Percentiles rank a stretch among this genome's conserved stretches.
phyloP scores from a whole-genome alignment of 1,140 invertebrate species.

The Cotesia typhae region DNA sequence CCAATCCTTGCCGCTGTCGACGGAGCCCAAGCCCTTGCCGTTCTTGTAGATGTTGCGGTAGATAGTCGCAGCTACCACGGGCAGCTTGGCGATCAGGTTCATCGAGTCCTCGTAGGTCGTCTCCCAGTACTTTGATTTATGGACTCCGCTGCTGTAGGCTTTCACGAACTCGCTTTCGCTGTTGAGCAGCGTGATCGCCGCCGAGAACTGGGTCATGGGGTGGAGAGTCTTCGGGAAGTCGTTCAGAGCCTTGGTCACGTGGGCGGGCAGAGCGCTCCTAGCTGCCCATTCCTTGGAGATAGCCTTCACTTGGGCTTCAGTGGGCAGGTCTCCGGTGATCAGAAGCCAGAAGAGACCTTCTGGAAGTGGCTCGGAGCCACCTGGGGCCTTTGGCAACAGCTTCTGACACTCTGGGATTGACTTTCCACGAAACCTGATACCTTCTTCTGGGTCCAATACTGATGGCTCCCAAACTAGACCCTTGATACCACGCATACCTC shows the following conservation, averaged over 20 bases:
- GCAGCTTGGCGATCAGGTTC: slow-evolving; percentile 95
- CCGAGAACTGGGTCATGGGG: slow-evolving; percentile 95
- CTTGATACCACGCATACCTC: slow-evolving; percentile 96
- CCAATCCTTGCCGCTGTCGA: slow-evolving; percentile 93
- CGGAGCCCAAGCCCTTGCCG: slow-evolving; percentile 86
- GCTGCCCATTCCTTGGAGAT: slow-evolving; percentile 93
- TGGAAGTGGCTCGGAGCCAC: slow-evolving; percentile 89
- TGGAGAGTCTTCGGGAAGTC: slow-evolving; percentile 94
- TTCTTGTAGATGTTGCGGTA: slow-evolving; percentile 75
- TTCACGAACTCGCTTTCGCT: slow-evolving; percentile 94
- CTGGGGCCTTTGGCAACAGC: slow-evolving; percentile 84
- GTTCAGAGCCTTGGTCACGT: slow-evolving; percentile 94
- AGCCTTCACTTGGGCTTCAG: slow-evolving; percentile 80
- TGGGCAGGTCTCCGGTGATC: slow-evolving; percentile 91
- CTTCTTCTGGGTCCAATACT: slow-evolving; percentile 93
- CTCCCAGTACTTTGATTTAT: slow-evolving; percentile 91
- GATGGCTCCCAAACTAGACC: slow-evolving; percentile 95
- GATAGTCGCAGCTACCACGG: slow-evolving; percentile 93
- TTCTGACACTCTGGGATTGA: slow-evolving; percentile 96
- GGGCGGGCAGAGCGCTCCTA: slow-evolving; percentile 86
- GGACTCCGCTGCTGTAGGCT: slow-evolving; percentile 86
- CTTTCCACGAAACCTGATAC: slow-evolving; percentile 94
- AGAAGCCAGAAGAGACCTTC: slow-evolving; percentile 97
- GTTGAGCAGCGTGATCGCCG: slow-evolving; percentile 91
- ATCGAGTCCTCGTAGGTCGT: slow-evolving; percentile 93